Evolutionary conservation across 2,113 vertebrate genomes (phyloP).

Genomic region (Crotalus horridus): DNA sequence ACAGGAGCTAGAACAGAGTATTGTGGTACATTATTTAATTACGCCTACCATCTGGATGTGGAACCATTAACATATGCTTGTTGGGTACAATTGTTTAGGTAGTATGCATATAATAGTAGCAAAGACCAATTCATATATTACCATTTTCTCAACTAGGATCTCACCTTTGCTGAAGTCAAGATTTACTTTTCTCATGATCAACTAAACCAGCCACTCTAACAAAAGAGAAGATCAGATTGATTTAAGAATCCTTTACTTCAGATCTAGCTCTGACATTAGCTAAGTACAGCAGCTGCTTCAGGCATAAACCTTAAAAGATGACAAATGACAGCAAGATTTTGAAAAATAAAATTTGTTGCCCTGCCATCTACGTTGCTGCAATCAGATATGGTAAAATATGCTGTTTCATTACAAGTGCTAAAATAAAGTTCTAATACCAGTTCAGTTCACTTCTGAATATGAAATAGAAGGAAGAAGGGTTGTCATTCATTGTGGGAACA

Average conservation of each 20-base stretch:
- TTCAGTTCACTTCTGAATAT: neutral
- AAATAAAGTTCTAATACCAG: neutral
- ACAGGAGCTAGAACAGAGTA: neutral
- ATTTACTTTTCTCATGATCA: neutral
- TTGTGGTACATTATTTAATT: neutral
- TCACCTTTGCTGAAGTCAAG: neutral
- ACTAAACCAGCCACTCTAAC: neutral
- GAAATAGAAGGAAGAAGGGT: neutral
- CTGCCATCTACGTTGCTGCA: neutral
- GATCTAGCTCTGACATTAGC: neutral
- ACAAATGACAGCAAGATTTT: neutral
- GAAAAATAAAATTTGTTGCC: neutral
- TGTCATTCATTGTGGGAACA: neutral
- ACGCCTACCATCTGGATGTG: neutral
- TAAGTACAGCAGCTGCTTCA: neutral
- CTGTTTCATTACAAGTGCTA: neutral
- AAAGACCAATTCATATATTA: neutral
- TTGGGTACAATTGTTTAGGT: neutral
- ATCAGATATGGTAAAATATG: neutral
- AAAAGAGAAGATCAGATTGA: neutral
- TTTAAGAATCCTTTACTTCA: neutral
- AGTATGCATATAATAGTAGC: neutral
- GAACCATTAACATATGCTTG: neutral
- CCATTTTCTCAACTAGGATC: neutral
- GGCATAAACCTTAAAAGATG: neutral